Percentiles rank a stretch among this genome's conserved stretches.
phyloP scores from a whole-genome alignment of 2,888 invertebrate species.

The Hybos culiciformis region DNA sequence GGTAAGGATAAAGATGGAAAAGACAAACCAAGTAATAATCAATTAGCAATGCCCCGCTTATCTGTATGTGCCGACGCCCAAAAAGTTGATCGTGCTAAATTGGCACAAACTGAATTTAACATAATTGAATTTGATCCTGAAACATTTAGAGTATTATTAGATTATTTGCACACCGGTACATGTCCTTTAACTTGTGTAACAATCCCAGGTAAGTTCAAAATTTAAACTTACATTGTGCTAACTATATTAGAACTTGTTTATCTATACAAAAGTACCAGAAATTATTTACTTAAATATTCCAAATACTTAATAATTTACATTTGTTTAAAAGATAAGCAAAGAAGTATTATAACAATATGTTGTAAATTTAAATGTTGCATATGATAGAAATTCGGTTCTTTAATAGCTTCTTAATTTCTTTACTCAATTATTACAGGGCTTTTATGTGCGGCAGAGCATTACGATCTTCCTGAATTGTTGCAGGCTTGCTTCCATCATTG shows the following conservation, averaged over 20 bases:
- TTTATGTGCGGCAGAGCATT: constrained; percentile 88
- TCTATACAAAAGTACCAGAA: neutral
- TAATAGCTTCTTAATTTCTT: constrained; percentile 2
- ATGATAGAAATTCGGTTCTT: neutral
- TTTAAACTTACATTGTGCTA: neutral
- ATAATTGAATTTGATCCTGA: constrained; percentile 92
- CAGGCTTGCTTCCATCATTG: constrained; percentile 94
- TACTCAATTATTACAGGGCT: too few relatives aligned
- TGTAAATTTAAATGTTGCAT: constrained; percentile 1
- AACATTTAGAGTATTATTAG: constrained; percentile 77
- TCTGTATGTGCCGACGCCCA: constrained; percentile 90
- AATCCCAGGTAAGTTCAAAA: constrained; percentile 66
- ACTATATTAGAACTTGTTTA: neutral
- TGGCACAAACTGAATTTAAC: constrained; percentile 89
- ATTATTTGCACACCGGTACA: constrained; percentile 85
- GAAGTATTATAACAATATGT: too few relatives aligned
- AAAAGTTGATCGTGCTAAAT: constrained; percentile 81
- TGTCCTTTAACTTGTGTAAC: constrained; percentile 85
- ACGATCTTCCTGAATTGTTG: constrained; percentile 79
- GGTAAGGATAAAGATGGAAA: constrained; percentile 65
- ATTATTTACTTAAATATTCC: neutral
- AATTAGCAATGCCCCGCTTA: constrained; percentile 70
- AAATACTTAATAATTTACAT: neutral
- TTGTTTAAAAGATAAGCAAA: too few relatives aligned
- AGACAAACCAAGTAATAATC: constrained; percentile 56